phyloP scores from a whole-genome alignment of 2,797 vertebrate species.

The Cyclopterus lumpus region DNA sequence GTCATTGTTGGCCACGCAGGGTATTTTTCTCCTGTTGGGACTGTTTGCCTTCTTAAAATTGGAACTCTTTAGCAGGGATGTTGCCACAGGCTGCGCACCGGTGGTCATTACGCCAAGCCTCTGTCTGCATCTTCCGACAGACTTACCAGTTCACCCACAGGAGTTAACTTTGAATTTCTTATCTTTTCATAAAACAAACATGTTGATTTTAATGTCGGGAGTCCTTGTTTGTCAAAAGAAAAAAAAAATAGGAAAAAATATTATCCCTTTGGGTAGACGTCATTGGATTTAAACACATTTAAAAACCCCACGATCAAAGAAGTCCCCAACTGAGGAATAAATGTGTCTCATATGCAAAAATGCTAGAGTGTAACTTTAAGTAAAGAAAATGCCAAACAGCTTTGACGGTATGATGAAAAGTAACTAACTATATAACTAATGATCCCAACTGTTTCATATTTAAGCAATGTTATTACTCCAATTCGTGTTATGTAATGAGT shows the following conservation, averaged over 20 bases:
- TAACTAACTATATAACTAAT: neutral
- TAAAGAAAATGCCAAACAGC: neutral
- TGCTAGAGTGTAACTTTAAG: neutral
- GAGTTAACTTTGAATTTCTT: neutral
- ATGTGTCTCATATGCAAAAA: neutral
- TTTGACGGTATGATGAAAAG: neutral
- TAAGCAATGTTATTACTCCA: neutral
- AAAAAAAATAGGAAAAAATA: too few species aligned
- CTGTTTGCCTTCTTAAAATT: slow-evolving; percentile 60
- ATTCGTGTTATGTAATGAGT: neutral
- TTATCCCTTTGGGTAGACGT: neutral
- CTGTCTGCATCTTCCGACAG: slow-evolving; percentile 19
- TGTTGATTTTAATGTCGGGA: neutral
- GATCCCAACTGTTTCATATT: neutral
- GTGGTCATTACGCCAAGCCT: slow-evolving; percentile 51
- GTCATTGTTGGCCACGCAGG: slow-evolving; percentile 48
- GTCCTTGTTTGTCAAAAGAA: neutral
- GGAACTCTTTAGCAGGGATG: slow-evolving; percentile 50
- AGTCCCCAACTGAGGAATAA: neutral
- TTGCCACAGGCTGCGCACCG: slow-evolving; percentile 26
- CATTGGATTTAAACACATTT: neutral
- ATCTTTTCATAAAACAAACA: neutral
- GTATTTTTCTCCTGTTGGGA: slow-evolving; percentile 39
- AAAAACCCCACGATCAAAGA: neutral
- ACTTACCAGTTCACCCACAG: slow-evolving; percentile 18